Conservation (phyloP, 2,888 invertebrate species). For the Selenia dentaria region DNA sequence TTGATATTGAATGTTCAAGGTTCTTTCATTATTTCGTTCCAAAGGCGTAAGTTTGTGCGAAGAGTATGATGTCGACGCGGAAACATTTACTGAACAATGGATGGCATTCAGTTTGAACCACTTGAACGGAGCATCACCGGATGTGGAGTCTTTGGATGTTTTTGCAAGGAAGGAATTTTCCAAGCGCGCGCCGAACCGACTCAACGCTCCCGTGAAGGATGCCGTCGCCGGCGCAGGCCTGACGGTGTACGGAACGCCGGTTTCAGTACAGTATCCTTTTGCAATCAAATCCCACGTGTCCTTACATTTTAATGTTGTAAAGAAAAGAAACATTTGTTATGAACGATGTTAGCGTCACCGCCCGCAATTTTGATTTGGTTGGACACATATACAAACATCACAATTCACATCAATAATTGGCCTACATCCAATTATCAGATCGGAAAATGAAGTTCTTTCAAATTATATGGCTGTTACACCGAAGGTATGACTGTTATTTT, state of each 20-base stretch:
- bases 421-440: slow-evolving; percentile 47
- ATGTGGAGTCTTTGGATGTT: slow-evolving; percentile 82
- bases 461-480: slow-evolving; percentile 71
- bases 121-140: slow-evolving; percentile 85
- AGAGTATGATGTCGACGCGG: slow-evolving; percentile 86
- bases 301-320: slow-evolving; percentile 15
- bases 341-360: slow-evolving; percentile 10
- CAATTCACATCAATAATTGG: slow-evolving; percentile 2
- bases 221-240: slow-evolving; percentile 67
- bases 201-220: slow-evolving; percentile 61
- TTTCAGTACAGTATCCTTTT: slow-evolving; percentile 75
- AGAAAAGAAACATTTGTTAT: slow-evolving; percentile 27
- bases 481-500: slow-evolving; percentile 47
- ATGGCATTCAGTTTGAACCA: slow-evolving; percentile 89
- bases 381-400: no score
- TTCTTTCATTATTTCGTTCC: slow-evolving; percentile 67
- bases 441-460: slow-evolving; percentile 73
- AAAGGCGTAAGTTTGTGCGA: slow-evolving; percentile 87
- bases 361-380: not conserved
- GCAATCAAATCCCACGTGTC: slow-evolving; percentile 60
- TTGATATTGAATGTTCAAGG: slow-evolving; percentile 70
- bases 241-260: slow-evolving; percentile 65
- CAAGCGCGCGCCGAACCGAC: slow-evolving; percentile 70
- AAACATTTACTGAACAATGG: slow-evolving; percentile 91
- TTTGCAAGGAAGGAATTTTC: slow-evolving; percentile 88